phyloP scores from a whole-genome alignment of 2,113 vertebrate species.

The Rhynchomys soricoides region DNA sequence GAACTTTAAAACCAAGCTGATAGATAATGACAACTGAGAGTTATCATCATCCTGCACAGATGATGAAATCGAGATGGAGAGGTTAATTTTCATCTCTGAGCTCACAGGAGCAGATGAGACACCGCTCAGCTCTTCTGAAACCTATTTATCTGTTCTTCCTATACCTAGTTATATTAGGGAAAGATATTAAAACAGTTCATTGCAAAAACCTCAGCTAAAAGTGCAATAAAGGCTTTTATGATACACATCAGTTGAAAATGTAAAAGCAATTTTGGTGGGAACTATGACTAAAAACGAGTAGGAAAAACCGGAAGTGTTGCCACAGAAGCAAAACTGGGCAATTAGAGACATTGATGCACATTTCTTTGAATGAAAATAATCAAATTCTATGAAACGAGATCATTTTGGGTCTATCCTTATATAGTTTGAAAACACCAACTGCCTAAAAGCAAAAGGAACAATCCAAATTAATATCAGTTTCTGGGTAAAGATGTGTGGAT shows the following conservation, averaged over 20 bases:
- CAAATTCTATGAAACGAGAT: conserved; percentile 58
- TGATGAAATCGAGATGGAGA: neutral
- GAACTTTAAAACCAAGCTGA: conserved; percentile 47
- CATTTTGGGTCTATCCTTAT: conserved; percentile 46
- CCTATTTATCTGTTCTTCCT: neutral
- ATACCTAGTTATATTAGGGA: conserved; percentile 13
- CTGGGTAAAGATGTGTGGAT: conserved; percentile 46
- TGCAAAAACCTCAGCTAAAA: neutral
- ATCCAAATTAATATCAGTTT: conserved; percentile 58
- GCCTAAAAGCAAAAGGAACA: neutral
- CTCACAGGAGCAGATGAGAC: neutral
- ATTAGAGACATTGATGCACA: conserved; percentile 66
- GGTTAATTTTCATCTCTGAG: conserved; percentile 30
- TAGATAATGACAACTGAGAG: neutral
- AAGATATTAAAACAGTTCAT: conserved; percentile 34
- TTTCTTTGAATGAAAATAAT: conserved; percentile 64
- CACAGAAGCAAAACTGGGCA: conserved; percentile 68
- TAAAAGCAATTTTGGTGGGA: neutral
- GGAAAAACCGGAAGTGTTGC: conserved; percentile 57
- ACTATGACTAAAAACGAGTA: conserved; percentile 62
- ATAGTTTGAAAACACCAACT: conserved; percentile 64
- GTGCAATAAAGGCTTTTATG: neutral
- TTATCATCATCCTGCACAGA: neutral
- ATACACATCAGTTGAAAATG: conserved; percentile 47
- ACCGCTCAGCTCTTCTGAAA: conserved; percentile 15